Base-by-base conservation (phyloP, 2,888 invertebrate genomes). In the Melanotus villosus region DNA sequence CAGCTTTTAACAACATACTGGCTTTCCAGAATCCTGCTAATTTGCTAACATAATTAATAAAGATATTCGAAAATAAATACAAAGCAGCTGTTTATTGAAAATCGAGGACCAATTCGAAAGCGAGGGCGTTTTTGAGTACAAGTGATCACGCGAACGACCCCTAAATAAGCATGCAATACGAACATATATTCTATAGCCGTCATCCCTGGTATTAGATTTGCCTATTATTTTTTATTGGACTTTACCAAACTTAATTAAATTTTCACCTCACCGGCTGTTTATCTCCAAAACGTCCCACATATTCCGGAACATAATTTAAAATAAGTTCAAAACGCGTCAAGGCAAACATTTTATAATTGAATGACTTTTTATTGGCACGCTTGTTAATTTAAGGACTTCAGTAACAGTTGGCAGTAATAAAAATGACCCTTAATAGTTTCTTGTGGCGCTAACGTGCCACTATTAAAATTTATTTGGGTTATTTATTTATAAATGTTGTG, bases 401-500 rank as follows among this genome's bases (percentile, higher is more conserved):
- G 76, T 73, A 77, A 78, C 80, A 80, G 80, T 79, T 80, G 79
- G 80, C 77, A 78, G 79, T 72, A 78, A 79, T 79, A 80, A 80
- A 80, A 79, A 70, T 75, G 67, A 64, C 72, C 65, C 68, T 74
- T 80, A 80, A 80, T 79, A 77, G 80, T 77, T 78, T 79, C 79
- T 79, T 76, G 78, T 75, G 77, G 77, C 76, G 76, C 75, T 78
- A 78, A 80, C 78, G 75, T 78, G 80, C 78, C 75, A 77, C 78
- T 75, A 78, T 80, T 80, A 77, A 80, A 76, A 81, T 81, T 80
- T 80, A 81, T 81, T 79, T 76, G 73, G 73, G 76, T 80, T 79
- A 80, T 82, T 80, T 80, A 81, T 79, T 80, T 80, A 79, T 76
- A 78, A 75, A 76, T 71, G 74, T 64, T 74, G 76, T 76, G 78